A percentile compares a stretch with the other conserved stretches of the same genome.
These are phyloP conservation scores for Lasius platythorax DNA, from an alignment of 2,888 invertebrate genomes.

Conservation along the genomic window DNA sequence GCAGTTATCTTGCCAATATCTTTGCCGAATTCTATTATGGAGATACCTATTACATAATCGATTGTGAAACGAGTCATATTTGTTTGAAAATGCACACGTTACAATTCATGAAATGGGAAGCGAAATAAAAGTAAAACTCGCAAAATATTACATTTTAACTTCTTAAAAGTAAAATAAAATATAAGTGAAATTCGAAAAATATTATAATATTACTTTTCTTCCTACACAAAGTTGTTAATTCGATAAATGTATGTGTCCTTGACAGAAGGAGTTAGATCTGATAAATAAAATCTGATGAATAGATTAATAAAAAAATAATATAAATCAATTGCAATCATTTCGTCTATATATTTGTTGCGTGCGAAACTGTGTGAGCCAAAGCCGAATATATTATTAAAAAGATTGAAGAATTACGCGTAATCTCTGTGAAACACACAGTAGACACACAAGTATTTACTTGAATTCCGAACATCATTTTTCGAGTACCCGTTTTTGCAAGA, in stretches of 20 bases:
- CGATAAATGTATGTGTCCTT: background rate
- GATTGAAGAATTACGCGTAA: background rate
- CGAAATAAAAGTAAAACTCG: background rate
- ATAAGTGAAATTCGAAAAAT: background rate
- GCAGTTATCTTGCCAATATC: background rate
- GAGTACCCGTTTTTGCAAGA: background rate
- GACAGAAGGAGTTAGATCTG: background rate
- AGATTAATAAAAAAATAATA: background rate
- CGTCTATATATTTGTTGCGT: background rate
- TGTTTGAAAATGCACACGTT: background rate
- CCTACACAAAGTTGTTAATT: background rate
- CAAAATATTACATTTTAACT: too few relatives aligned
- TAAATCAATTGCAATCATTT: conserved; percentile 2
- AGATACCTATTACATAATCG: background rate
- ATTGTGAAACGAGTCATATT: background rate
- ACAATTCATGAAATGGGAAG: background rate
- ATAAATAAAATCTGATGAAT: background rate
- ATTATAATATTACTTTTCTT: background rate
- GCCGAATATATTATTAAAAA: background rate
- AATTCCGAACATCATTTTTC: background rate
- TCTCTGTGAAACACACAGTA: background rate
- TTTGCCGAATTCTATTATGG: background rate
- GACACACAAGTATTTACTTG: background rate
- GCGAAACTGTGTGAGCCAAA: background rate
- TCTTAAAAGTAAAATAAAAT: background rate